phyloP scores from a whole-genome alignment of 2,113 vertebrate genomes.

The Plectropomus leopardus region DNA sequence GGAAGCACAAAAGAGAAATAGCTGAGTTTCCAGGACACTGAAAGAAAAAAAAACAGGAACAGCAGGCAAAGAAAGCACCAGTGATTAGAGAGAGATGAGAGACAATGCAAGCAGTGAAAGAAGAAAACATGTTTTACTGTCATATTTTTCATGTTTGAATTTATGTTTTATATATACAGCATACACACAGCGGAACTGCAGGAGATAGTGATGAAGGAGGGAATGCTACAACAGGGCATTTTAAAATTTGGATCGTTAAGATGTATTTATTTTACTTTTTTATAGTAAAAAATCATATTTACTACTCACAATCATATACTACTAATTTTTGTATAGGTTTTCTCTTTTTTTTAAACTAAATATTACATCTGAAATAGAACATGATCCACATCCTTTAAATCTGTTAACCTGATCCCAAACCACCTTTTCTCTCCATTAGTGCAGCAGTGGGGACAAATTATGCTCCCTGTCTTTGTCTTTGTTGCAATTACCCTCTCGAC shows the following conservation, averaged over 20 bases:
- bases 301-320: neutral
- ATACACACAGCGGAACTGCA: neutral
- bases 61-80: constrained; percentile 5
- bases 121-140: neutral
- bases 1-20: constrained; percentile 37
- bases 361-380: neutral
- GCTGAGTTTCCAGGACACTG: constrained; percentile 27
- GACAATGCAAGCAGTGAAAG: neutral
- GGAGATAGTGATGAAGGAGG: neutral
- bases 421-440: constrained; percentile 81
- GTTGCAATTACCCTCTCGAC: constrained; percentile 86
- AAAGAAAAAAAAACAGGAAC: constrained; percentile 21
- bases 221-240: neutral
- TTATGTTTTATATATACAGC: neutral
- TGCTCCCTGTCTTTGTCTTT: constrained; percentile 79
- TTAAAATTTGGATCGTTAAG: neutral
- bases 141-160: neutral
- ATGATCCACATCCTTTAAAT: constrained; percentile 40
- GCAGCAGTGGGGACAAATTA: constrained; percentile 83
- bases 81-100: constrained; percentile 1
- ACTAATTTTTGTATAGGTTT: neutral
- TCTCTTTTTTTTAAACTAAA: too few species aligned
- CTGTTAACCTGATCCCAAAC: constrained; percentile 70
- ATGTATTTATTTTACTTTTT: neutral
- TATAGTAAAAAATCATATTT: neutral